phyloP scores from a whole-genome alignment of 2,888 invertebrate genomes.

The Mechanitis messenoides region DNA sequence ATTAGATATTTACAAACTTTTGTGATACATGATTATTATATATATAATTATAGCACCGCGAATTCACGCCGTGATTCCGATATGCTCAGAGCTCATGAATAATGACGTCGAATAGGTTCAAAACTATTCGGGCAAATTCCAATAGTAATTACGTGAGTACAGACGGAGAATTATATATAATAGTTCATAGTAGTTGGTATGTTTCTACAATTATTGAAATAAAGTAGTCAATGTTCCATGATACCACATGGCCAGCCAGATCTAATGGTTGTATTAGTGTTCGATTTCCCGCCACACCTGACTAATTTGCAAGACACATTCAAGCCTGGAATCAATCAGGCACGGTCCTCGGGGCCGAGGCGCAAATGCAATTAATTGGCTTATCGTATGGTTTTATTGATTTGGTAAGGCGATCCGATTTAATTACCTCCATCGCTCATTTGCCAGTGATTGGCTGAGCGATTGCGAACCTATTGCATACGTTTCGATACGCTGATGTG shows the following conservation, averaged over 20 bases:
- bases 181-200: too few relatives aligned
- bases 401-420: conserved; percentile 74
- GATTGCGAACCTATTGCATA: conserved; percentile 19
- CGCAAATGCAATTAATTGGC: conserved; percentile 72
- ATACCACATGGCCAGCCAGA: neutral
- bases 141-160: too few relatives aligned
- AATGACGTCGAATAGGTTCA: too few relatives aligned
- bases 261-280: conserved; percentile 7
- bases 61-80: too few relatives aligned
- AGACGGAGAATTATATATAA: too few relatives aligned
- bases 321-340: conserved; percentile 35
- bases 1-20: too few relatives aligned
- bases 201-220: too few relatives aligned
- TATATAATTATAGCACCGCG: too few relatives aligned
- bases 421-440: conserved; percentile 72
- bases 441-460: conserved; percentile 63
- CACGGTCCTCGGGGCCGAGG: conserved; percentile 50
- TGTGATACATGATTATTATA: too few relatives aligned
- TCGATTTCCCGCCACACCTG: conserved; percentile 17
- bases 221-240: too few relatives aligned
- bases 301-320: conserved; percentile 27
- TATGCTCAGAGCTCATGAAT: too few relatives aligned
- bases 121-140: too few relatives aligned
- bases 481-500: conserved; percentile 21
- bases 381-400: conserved; percentile 72